These are phyloP conservation scores for Lycophotia porphyrea DNA, from an alignment of 2,888 invertebrate genomes.

Conservation along the genomic window DNA sequence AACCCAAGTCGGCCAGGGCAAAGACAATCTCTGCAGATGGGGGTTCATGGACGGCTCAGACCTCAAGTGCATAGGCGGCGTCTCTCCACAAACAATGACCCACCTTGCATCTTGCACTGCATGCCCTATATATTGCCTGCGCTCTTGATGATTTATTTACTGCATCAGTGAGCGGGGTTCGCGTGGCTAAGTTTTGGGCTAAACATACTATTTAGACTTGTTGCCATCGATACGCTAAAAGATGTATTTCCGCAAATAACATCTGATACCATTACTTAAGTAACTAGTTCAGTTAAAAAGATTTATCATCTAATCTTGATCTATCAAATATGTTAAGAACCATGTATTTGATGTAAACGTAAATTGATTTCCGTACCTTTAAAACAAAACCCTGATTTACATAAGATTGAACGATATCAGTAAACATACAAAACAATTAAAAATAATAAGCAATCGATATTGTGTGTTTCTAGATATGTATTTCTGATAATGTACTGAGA, in stretches of 20 bases:
- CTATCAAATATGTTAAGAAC: background rate
- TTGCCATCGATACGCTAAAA: too few species aligned
- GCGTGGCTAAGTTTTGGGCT: too few species aligned
- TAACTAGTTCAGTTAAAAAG: background rate
- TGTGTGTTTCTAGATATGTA: constrained; percentile 5
- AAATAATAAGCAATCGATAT: background rate
- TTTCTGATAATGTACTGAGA: constrained; percentile 9
- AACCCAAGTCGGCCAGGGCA: too few species aligned
- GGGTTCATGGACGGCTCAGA: too few species aligned
- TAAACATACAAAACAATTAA: background rate
- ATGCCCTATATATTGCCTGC: too few species aligned
- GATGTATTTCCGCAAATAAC: background rate
- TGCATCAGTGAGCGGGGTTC: too few species aligned
- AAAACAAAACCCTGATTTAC: background rate
- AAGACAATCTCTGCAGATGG: too few species aligned
- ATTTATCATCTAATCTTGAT: background rate
- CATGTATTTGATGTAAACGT: background rate
- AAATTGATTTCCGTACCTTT: background rate
- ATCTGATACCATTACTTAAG: background rate
- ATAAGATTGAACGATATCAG: constrained; percentile 2
- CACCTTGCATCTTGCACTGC: too few species aligned
- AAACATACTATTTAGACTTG: too few species aligned
- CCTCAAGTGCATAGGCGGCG: too few species aligned
- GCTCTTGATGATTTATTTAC: too few species aligned
- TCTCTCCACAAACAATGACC: too few species aligned